A percentile compares a stretch with the other conserved stretches of the same genome.
phyloP scores from a whole-genome alignment of 2,113 vertebrate genomes.

The Vidua macroura region DNA sequence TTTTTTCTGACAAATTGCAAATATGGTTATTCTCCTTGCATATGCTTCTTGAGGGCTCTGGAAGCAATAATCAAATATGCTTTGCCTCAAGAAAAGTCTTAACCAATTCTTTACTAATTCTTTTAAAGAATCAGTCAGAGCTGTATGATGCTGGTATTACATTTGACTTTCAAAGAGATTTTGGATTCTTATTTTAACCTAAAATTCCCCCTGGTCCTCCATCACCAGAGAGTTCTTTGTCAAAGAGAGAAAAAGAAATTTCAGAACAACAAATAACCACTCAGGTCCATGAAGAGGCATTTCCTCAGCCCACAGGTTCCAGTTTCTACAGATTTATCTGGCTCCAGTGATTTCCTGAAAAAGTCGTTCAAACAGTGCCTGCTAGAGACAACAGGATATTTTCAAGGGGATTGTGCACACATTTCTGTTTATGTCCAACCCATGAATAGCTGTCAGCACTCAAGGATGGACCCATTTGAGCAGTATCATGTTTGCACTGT shows the following conservation, averaged over 20 bases:
- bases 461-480: not conserved
- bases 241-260: not conserved
- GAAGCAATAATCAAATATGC: not conserved
- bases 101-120: not conserved
- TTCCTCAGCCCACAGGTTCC: not conserved
- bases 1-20: not conserved
- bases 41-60: not conserved
- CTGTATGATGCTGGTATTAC: not conserved
- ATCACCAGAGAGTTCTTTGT: not conserved
- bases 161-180: not conserved
- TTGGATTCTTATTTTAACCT: constrained; percentile 20
- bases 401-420: not conserved
- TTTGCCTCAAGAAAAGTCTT: not conserved
- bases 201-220: not conserved
- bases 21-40: not conserved
- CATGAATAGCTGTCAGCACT: not conserved
- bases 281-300: not conserved
- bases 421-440: not conserved
- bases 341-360: not conserved
- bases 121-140: constrained; percentile 7
- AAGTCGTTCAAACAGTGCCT: not conserved
- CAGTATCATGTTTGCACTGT: not conserved
- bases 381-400: not conserved
- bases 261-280: not conserved
- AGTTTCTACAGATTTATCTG: not conserved